Conservation (phyloP, 2,113 vertebrate species). For the Strix aluco region DNA sequence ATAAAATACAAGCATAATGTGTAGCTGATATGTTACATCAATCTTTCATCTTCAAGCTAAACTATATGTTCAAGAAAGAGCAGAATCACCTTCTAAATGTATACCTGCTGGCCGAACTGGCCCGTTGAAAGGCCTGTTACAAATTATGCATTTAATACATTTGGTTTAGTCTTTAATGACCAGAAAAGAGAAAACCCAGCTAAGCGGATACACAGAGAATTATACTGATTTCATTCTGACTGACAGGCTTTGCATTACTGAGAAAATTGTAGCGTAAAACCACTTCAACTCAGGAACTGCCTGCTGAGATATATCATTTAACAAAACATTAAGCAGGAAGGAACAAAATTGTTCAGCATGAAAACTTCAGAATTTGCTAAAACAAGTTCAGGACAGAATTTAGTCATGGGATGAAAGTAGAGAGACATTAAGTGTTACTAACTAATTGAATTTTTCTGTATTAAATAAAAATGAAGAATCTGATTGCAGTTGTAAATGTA, state of each 20-base stretch:
- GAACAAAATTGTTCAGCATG: conserved; percentile 7
- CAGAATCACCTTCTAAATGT: background rate
- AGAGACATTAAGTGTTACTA: conserved; percentile 1
- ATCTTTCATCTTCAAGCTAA: background rate
- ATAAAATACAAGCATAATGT: background rate
- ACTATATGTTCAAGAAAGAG: background rate
- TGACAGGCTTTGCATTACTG: background rate
- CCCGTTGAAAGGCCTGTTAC: background rate
- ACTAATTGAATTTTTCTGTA: conserved; percentile 18
- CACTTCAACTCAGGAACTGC: background rate
- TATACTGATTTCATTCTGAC: conserved; percentile 6
- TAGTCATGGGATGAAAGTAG: background rate
- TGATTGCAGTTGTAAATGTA: background rate
- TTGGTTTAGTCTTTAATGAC: background rate
- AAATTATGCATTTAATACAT: background rate
- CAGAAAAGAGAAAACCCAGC: background rate
- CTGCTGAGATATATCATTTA: conserved; percentile 34
- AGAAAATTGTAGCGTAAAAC: background rate
- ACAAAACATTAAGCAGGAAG: conserved; percentile 41
- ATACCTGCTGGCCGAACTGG: background rate
- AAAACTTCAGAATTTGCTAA: conserved; percentile 40
- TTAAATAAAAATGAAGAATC: conserved; percentile 1
- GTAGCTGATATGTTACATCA: background rate
- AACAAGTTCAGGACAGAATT: conserved; percentile 7
- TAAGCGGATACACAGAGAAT: background rate